phyloP scores from a whole-genome alignment of 35 echinoderm and acorn worm genomes.

The Nesometra sesokonis region DNA sequence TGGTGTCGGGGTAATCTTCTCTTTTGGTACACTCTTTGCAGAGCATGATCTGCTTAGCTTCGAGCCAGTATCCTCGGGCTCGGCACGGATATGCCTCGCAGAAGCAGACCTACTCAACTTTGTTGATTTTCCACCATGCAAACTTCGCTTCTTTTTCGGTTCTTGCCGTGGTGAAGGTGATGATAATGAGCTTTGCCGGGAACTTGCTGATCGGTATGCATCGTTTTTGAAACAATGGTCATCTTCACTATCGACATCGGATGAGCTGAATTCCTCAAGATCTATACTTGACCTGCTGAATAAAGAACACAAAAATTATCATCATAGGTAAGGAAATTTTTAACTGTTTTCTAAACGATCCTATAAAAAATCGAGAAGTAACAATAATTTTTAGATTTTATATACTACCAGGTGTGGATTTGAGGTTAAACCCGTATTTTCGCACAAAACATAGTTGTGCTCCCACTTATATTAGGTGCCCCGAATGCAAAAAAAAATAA shows the following conservation, averaged over 20 bases:
- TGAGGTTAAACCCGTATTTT: too few relatives aligned
- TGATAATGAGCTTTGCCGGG: not conserved
- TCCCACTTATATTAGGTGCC: too few relatives aligned
- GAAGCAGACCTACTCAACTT: not conserved
- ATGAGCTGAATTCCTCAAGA: not conserved
- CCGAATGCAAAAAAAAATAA: too few relatives aligned
- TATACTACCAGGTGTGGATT: too few relatives aligned
- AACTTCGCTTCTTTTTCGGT: not conserved
- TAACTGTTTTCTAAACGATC: too few relatives aligned
- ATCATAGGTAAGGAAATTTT: too few relatives aligned
- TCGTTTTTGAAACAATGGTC: not conserved
- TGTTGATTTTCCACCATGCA: not conserved
- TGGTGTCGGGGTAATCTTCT: conserved; percentile 3
- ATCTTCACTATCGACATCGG: not conserved
- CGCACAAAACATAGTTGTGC: too few relatives aligned
- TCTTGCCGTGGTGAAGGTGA: not conserved
- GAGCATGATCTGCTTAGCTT: not conserved
- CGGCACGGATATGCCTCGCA: not conserved
- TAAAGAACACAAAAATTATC: too few relatives aligned
- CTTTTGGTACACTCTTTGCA: not conserved
- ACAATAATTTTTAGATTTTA: too few relatives aligned
- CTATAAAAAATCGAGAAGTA: too few relatives aligned
- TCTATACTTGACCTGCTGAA: not conserved
- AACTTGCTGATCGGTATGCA: not conserved
- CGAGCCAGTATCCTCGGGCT: not conserved